Evolutionary conservation across 2,797 vertebrate species (phyloP), one percentile per base, ranked within the genome.

Genomic region (Meda fulgida): DNA sequence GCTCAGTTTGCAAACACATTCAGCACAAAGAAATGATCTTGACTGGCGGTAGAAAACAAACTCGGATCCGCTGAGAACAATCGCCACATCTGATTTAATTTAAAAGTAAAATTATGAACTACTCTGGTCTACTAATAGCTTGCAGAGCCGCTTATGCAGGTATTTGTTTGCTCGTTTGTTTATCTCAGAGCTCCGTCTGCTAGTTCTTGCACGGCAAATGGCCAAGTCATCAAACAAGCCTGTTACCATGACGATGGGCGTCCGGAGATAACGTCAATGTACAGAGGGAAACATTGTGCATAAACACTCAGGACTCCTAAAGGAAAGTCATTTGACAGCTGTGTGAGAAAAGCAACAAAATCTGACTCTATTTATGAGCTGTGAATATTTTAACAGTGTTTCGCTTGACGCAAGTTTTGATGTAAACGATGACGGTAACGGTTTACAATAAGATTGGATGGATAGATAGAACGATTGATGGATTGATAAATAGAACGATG

Each of bases 121-220:
- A 3, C 7, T n/a, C 58, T 60, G 3, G 38, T 58, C 36, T 34
- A 10, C 19, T 63, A 21, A 78, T 53, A 46, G 7, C 19, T 48
- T 2, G 31, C 21, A 46, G 67, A 79, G 16, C 38, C 10, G 26
- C 46, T 67, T 38, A 23, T 67, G 19, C 29, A 14, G 63, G 71
- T 29, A 8, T 67, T 79, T 55, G n/a, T 66, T 81, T 70, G 46
- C 53, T 71, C 55, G 81, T 66, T 77, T 77, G 76, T 66, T 66
- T 66, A 55, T 86, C 34, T 31, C 53, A 5, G 31, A 36, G 83
- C 77, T 60, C 69, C 10, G 29, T 65, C 77, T 73, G 77, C 55
- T 55, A 60, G 34, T 38, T 73, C 43, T 23, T 5, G 14, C 19
- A 53, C 26, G 40, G 29, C 60, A 69, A 75, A 72, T 5, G 55